phyloP scores from a whole-genome alignment of 1,140 invertebrate species.

The Psilanteris sp. region DNA sequence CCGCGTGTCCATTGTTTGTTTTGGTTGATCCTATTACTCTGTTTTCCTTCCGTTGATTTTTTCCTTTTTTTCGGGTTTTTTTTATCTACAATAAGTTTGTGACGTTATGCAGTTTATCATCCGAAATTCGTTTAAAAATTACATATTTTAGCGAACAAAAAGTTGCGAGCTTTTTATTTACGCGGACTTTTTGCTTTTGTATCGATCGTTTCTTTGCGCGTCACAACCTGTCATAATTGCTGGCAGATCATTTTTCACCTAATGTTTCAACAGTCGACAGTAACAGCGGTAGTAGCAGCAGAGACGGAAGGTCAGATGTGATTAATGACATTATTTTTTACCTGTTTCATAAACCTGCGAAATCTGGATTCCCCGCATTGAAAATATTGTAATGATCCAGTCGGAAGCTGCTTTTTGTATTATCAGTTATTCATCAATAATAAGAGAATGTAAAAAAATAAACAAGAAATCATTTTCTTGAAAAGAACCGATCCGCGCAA shows the following conservation, averaged over 20 bases:
- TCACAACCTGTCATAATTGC: slow-evolving; percentile 70
- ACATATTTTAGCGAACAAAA: slow-evolving; percentile 27
- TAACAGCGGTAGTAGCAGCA: slow-evolving; percentile 43
- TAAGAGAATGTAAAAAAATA: background rate
- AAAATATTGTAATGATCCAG: slow-evolving; percentile 64
- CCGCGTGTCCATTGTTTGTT: background rate
- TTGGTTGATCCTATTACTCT: background rate
- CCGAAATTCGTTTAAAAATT: slow-evolving; percentile 44
- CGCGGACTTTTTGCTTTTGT: slow-evolving; percentile 20
- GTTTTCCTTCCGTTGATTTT: background rate
- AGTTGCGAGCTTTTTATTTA: slow-evolving; percentile 28
- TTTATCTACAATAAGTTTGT: slow-evolving; percentile 12
- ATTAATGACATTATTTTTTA: slow-evolving; percentile 74
- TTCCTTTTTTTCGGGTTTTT: slow-evolving; percentile 5
- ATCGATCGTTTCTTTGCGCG: slow-evolving; percentile 57
- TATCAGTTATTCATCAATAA: slow-evolving; percentile 37
- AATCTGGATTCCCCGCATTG: slow-evolving; percentile 66
- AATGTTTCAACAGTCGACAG: slow-evolving; percentile 66
- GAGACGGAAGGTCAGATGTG: slow-evolving; percentile 64
- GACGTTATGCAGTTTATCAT: slow-evolving; percentile 36
- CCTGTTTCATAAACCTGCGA: slow-evolving; percentile 69
- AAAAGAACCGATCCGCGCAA: too few species aligned
- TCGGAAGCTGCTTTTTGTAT: slow-evolving; percentile 35
- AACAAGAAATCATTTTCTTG: too few species aligned
- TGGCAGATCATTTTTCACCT: slow-evolving; percentile 71